These are phyloP conservation scores for Troides aeacus DNA, from an alignment of 2,888 invertebrate species.

Conservation along the genomic window DNA sequence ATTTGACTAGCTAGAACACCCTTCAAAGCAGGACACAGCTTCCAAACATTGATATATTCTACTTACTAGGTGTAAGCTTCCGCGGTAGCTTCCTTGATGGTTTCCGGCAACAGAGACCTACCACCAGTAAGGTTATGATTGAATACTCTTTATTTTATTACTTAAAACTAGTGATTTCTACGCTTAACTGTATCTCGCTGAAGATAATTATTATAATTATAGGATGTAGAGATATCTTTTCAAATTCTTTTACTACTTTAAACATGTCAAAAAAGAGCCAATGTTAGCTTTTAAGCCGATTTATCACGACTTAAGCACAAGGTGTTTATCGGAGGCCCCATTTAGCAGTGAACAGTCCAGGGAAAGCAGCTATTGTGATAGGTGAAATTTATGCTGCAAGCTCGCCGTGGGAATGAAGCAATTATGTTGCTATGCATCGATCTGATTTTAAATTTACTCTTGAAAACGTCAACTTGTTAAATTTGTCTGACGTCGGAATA, in stretches of 20 bases:
- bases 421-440: constrained; percentile 59
- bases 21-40: no score
- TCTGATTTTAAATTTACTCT: constrained; percentile 42
- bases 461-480: neutral
- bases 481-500: neutral
- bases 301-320: constrained; percentile 68
- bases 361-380: constrained; percentile 67
- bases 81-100: no score
- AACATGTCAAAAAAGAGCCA: constrained; percentile 20
- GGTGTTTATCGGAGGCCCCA: constrained; percentile 56
- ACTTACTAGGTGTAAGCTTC: no score
- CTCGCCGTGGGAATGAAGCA: constrained; percentile 65
- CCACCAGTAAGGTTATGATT: no score
- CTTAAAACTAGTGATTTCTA: no score
- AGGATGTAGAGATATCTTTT: neutral
- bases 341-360: constrained; percentile 63
- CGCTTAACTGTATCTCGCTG: no score
- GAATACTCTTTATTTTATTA: no score
- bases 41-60: no score
- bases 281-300: constrained; percentile 44
- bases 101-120: no score
- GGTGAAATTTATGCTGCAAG: constrained; percentile 64
- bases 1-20: no score
- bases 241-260: neutral
- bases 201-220: neutral